Base-by-base conservation (phyloP, 2,113 vertebrate species). In the Noctilio leporinus region DNA sequence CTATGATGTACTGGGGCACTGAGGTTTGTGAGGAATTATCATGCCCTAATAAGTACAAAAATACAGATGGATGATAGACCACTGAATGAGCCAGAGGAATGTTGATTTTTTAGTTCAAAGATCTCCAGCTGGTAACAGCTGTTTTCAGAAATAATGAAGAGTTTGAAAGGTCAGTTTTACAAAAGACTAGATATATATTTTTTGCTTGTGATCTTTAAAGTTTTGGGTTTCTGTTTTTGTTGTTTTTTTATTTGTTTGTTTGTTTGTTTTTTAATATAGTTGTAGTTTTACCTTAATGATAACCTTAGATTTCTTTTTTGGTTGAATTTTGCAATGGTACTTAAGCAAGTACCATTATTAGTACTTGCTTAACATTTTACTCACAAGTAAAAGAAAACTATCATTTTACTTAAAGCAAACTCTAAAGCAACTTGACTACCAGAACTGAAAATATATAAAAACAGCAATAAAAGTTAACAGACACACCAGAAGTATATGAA, bases 241-340 rank as follows among this genome's bases (percentile, higher is more conserved):
- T 72, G 30, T 30, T 28, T 3, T 7, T 88, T 94, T 80, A n/a
- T n/a, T n/a, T n/a, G n/a, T n/a, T n/a, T n/a, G n/a, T n/a, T n/a
- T n/a, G n/a, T n/a, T n/a, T n/a, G n/a, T n/a, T n/a, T n/a, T n/a
- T n/a, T n/a, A n/a, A n/a, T 64, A 91, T 65, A 86, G 72, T 51
- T 95, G 22, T 89, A 86, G 95, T 96, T 97, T 95, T 92, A 78
- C 77, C 89, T 87, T 95, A 94, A 96, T 94, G 69, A 93, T 81
- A 38, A 59, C 45, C 94, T 96, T 94, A 57, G 47, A 70, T 72
- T 16, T 9, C 67, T 72, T 88, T 30, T 90, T 82, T 57, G 67
- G 62, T 90, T 91, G 72, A 3, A 57, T 93, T 94, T 95, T 93
- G 26, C 53, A 96, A 73, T n/a, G n/a, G n/a, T n/a, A n/a, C n/a